Percentiles rank a stretch among this genome's conserved stretches.
Conservation (phyloP, 1,140 invertebrate genomes). For the Papilio machaon region DNA sequence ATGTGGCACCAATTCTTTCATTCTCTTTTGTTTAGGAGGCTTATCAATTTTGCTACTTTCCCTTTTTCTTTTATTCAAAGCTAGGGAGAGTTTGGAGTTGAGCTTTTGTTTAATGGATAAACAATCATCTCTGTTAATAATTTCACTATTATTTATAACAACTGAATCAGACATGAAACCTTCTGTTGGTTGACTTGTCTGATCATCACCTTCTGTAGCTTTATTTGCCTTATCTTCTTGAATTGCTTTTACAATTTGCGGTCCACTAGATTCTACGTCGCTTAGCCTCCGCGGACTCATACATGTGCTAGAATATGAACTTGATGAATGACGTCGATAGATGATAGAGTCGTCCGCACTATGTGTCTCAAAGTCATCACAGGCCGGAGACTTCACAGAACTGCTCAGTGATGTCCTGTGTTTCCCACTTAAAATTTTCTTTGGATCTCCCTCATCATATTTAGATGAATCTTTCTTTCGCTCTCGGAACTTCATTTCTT, state of each 20-base stretch:
- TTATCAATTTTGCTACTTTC: slow-evolving; percentile 68
- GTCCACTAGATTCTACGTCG: slow-evolving; percentile 62
- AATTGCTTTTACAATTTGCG: slow-evolving; percentile 43
- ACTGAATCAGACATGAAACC: slow-evolving; percentile 58
- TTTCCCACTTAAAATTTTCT: slow-evolving; percentile 74
- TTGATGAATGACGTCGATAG: slow-evolving; percentile 90
- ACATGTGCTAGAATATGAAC: slow-evolving; percentile 89
- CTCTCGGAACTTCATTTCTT: slow-evolving; percentile 79
- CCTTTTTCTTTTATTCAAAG: slow-evolving; percentile 74
- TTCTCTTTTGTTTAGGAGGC: slow-evolving; percentile 67
- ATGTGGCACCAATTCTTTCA: slow-evolving; percentile 46
- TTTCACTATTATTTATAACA: slow-evolving; percentile 52
- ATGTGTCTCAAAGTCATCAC: slow-evolving; percentile 83
- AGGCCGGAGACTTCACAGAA: slow-evolving; percentile 80
- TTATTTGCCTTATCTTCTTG: slow-evolving; percentile 46
- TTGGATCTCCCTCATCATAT: slow-evolving; percentile 73
- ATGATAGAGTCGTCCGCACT: slow-evolving; percentile 90
- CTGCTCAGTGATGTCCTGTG: slow-evolving; percentile 67
- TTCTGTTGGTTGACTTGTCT: slow-evolving; percentile 45
- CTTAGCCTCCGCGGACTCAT: slow-evolving; percentile 77
- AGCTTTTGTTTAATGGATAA: slow-evolving; percentile 76
- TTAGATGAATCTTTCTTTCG: slow-evolving; percentile 70
- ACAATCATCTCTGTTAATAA: slow-evolving; percentile 74
- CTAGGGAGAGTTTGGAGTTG: slow-evolving; percentile 71
- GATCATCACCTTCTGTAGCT: slow-evolving; percentile 32